These are phyloP conservation scores for Drosophila testacea DNA, from an alignment of 2,888 invertebrate genomes.

Conservation along the genomic window DNA sequence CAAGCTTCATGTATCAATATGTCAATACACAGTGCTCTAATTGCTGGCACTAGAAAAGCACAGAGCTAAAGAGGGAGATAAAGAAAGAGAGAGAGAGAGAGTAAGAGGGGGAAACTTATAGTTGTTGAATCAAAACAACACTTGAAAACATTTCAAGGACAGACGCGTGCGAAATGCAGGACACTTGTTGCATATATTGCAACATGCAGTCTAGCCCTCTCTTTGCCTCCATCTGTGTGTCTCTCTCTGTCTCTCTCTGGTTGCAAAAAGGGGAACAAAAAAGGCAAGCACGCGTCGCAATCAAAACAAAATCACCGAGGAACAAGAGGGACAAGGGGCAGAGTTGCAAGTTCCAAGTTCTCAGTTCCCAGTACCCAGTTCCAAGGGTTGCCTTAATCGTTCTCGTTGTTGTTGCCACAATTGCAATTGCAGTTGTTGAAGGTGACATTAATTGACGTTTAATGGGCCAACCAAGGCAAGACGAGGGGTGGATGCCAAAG, in stretches of 20 bases:
- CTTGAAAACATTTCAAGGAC: conserved; percentile 13
- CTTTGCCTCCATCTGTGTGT: neutral
- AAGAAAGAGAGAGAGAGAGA: neutral
- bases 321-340: neutral
- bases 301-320: conserved; percentile 65
- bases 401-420: conserved; percentile 30
- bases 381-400: conserved; percentile 29
- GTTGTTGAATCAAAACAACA: conserved; percentile 22
- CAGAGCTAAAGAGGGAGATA: neutral
- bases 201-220: neutral
- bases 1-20: conserved; percentile 3
- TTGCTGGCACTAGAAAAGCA: neutral
- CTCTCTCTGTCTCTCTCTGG: conserved; percentile 2
- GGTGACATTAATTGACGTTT: conserved; percentile 79
- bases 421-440: conserved; percentile 76
- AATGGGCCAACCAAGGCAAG: conserved; percentile 42
- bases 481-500: neutral
- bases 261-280: neutral
- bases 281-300: conserved; percentile 69
- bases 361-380: neutral
- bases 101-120: neutral
- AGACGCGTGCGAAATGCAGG: conserved; percentile 26
- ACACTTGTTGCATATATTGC: conserved; percentile 64
- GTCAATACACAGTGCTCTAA: conserved; percentile 1
- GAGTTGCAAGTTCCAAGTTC: neutral